Base-by-base conservation (phyloP, 2,888 invertebrate genomes). In the Agrotis exclamationis region DNA sequence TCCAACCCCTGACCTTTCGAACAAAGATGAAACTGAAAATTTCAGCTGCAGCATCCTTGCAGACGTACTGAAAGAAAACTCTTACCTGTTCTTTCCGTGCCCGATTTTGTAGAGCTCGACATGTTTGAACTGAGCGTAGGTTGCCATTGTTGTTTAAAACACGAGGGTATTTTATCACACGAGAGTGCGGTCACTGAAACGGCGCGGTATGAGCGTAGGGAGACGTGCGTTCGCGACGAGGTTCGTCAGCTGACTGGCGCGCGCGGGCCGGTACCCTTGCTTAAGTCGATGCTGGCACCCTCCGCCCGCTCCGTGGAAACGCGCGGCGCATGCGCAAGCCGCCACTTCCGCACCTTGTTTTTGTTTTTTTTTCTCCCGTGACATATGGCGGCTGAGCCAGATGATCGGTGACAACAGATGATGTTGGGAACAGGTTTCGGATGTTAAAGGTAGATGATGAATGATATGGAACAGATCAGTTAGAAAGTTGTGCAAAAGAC, bases 61-160 rank as follows among this genome's bases (percentile, higher is more conserved):
- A 63, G 59, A 64, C 74, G 63, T 80, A 84, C 77, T 80, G 81
- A 80, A 84, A 85, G 80, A 76, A 76, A 73, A 70, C 68, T 66
- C 92, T 93, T 85, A 99, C 99, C 98, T 98, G 96, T 98, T 98
- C 96, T 99, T 99, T 93, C 98, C 98, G 96, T 98, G 98, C 94
- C 99, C 99, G 93, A 99, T 98, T 96, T 98, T 98, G 97, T 98
- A 98, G 89, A 99, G 97, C 96, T 99, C 99, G 95, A 99, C 98
- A 96, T 99, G 98, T 96, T 98, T 98, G 97, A 98, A 99, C 87
- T 98, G 98, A 93, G 98, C 98, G 97, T 98, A 99, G 93, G 98
- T 98, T 94, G 98, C 98, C 98, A 99, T 98, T 90, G 80, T 84
- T 86, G 79, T 84, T 84, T 60, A 63, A 75, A 86, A 88, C 87